Percentiles rank a stretch among this genome's conserved stretches.
phyloP scores from a whole-genome alignment of 2,888 invertebrate genomes.

The Mythimna impura region DNA sequence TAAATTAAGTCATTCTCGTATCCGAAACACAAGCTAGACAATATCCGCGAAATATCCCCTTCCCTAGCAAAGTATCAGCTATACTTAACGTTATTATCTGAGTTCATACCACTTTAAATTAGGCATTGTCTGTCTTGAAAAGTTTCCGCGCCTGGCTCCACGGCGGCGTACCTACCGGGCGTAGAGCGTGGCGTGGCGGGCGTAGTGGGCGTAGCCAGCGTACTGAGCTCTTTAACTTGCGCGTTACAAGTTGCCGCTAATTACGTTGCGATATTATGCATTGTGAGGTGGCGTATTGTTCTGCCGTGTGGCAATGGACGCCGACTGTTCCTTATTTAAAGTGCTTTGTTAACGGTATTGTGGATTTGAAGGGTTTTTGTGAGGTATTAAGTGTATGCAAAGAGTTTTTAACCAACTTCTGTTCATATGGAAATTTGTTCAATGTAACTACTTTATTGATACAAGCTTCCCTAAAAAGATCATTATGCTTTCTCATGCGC shows the following conservation, averaged over 20 bases:
- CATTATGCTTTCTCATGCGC: too few species aligned
- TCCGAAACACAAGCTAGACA: background rate
- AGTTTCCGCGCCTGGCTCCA: constrained; percentile 52
- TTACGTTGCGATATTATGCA: constrained; percentile 67
- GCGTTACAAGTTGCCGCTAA: constrained; percentile 62
- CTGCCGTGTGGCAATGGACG: constrained; percentile 26
- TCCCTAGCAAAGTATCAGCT: constrained; percentile 58
- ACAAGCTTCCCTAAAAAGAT: too few species aligned
- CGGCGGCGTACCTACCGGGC: constrained; percentile 20
- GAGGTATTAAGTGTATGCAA: background rate
- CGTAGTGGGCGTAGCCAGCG: constrained; percentile 21
- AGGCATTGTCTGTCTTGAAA: constrained; percentile 68
- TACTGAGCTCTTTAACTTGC: constrained; percentile 59
- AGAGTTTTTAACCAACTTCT: background rate
- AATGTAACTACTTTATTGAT: too few species aligned
- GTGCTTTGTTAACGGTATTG: constrained; percentile 13
- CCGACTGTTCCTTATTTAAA: constrained; percentile 3
- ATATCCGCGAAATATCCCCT: constrained; percentile 31
- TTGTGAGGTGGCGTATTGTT: constrained; percentile 60
- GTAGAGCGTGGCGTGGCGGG: constrained; percentile 16
- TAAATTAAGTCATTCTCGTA: background rate
- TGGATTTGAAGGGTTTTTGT: background rate
- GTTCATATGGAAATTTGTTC: too few species aligned
- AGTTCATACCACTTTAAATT: constrained; percentile 71
- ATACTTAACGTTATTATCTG: constrained; percentile 69